Evolutionary conservation across 2,888 invertebrate species (phyloP).

Genomic region (Sminthurides aquaticus): DNA sequence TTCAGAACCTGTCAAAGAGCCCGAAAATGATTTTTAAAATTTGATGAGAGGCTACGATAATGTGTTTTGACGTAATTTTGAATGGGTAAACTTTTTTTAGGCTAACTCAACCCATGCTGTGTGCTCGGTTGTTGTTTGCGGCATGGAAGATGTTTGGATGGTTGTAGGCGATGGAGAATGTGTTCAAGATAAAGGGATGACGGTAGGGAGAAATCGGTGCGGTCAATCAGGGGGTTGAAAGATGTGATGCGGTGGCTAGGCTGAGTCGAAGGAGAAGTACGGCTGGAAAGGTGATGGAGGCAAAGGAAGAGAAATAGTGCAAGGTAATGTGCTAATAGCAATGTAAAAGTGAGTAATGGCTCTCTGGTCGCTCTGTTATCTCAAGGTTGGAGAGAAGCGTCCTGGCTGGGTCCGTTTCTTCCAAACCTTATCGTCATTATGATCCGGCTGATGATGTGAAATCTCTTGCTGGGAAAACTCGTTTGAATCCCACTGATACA

Average conservation of each 20-base stretch:
- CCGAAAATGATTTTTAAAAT: no score
- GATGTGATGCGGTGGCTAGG: no score
- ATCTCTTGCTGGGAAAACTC: constrained; percentile 43
- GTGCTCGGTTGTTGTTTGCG: background rate
- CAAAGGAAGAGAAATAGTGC: constrained; percentile 25
- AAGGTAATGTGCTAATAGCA: constrained; percentile 40
- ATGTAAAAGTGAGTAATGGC: constrained; percentile 29
- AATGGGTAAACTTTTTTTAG: background rate
- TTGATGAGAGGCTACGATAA: no score
- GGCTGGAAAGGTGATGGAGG: constrained; percentile 6
- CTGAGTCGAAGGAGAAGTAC: background rate
- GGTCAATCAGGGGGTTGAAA: background rate
- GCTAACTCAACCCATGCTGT: background rate
- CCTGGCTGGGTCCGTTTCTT: constrained; percentile 29
- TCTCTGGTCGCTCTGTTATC: constrained; percentile 12
- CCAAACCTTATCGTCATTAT: constrained; percentile 24
- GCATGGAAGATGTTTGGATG: no score
- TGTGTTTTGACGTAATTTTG: background rate
- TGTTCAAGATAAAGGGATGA: no score
- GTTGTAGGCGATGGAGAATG: no score
- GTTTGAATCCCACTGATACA: constrained; percentile 42
- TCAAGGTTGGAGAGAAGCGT: constrained; percentile 28
- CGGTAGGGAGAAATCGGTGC: background rate
- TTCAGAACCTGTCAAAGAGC: no score
- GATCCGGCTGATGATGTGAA: constrained; percentile 36